Percentiles rank a stretch among this genome's conserved stretches.
phyloP scores from a whole-genome alignment of 1,140 invertebrate genomes.

The Sarcophaga peregrina region DNA sequence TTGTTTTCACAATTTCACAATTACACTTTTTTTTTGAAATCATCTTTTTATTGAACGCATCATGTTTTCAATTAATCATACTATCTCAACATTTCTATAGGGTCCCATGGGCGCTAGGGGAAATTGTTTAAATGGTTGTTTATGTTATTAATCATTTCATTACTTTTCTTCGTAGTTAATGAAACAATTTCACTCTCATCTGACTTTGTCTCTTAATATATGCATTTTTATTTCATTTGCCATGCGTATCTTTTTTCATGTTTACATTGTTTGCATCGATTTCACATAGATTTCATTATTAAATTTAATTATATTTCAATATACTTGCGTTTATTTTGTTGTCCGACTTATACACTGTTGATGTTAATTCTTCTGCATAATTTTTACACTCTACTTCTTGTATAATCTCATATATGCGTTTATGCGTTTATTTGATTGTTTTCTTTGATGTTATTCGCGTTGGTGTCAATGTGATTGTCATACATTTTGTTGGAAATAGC shows the following conservation, averaged over 20 bases:
- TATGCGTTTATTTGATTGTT: neutral
- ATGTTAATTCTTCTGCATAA: neutral
- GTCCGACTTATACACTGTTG: neutral
- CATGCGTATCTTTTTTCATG: conserved; percentile 23
- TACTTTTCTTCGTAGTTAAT: conserved; percentile 19
- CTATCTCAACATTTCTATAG: conserved; percentile 47
- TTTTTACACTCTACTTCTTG: neutral
- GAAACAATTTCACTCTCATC: conserved; percentile 13
- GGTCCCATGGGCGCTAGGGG: conserved; percentile 61
- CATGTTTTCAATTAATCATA: too few relatives aligned
- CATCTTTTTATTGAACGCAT: neutral
- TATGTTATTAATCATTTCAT: conserved; percentile 38
- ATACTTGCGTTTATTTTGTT: neutral
- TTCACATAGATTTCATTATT: conserved; percentile 6
- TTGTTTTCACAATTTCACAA: conserved; percentile 31
- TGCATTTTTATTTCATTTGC: conserved; percentile 11
- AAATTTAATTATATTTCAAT: conserved; percentile 1
- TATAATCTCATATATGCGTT: conserved; percentile 9
- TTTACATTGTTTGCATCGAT: neutral
- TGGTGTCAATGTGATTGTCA: neutral
- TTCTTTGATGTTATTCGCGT: conserved; percentile 12
- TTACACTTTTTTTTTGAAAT: conserved; percentile 48
- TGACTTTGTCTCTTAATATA: neutral
- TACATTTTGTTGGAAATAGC: neutral
- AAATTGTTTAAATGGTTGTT: conserved; percentile 5